phyloP scores from a whole-genome alignment of 2,113 vertebrate species.

The Aplodontia rufa region DNA sequence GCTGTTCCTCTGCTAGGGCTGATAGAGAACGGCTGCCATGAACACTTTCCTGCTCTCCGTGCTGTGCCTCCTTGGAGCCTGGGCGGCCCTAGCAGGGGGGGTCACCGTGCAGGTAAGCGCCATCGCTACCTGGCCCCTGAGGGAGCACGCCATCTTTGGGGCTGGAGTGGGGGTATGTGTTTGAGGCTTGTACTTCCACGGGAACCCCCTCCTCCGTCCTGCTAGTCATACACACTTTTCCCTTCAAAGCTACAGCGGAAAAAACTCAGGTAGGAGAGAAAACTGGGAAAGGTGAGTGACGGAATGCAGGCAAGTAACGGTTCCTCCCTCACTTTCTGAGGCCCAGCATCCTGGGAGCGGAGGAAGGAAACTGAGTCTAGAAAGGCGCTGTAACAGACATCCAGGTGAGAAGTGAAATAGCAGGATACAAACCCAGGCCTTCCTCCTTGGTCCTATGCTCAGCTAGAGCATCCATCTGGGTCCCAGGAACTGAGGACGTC shows the following conservation, averaged over 20 bases:
- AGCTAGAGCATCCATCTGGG: neutral
- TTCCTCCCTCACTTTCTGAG: rapidly evolving
- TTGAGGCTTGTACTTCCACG: neutral
- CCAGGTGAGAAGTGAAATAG: neutral
- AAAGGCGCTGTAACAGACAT: neutral
- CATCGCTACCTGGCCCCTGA: no score
- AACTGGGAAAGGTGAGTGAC: neutral
- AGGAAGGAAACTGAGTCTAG: neutral
- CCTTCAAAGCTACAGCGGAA: neutral
- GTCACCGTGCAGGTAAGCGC: conserved; percentile 69
- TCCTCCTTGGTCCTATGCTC: no score
- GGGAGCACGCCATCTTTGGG: neutral
- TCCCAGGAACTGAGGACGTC: neutral
- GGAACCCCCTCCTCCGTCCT: neutral
- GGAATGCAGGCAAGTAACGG: no score
- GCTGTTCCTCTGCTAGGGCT: neutral
- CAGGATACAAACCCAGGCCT: neutral
- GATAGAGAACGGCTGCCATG: conserved; percentile 56
- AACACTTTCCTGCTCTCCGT: conserved; percentile 17
- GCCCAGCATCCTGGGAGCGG: neutral
- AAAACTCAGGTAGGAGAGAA: neutral
- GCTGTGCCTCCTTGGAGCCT: conserved; percentile 64
- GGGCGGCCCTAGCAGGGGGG: neutral
- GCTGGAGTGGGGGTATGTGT: neutral
- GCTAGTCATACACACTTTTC: neutral